Base-by-base conservation (phyloP, 2,888 invertebrate genomes). In the Scaptomyza flava region DNA sequence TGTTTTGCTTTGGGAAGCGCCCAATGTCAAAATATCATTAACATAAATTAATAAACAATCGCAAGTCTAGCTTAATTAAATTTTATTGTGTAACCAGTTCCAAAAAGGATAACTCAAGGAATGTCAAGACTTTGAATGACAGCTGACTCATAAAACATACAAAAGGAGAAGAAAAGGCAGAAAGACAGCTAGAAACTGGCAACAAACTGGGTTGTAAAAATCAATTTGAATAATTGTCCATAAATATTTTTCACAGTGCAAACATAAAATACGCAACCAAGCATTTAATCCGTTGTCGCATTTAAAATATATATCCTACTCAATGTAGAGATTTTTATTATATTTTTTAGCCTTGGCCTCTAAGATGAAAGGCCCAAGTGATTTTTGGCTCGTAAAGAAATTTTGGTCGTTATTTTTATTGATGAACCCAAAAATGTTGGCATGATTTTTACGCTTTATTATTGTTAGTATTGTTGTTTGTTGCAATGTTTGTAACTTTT, bases 11-110 rank as follows among this genome's bases (percentile, higher is more conserved):
- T 27, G 51, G 6, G 14, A 47, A 30, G 48, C 6, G 6, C 23
- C 20, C 33, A 1, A n/a, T 11, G 73, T 65, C 75, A 68, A 78
- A 84, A 86, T 86, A 88, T 84, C 87, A 88, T 84, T 84, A 88
- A 82, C 84, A 84, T 86, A 83, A 84, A 84, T 84, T 84, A 86
- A 86, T 83, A 83, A 88, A 88, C 89, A 86, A 88, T 84, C 51
- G 78, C 83, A 86, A 78, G 52, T 68, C 68, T 58, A 54, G 89
- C 89, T 84, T 88, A 84, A 84, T 84, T 84, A 77, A 84, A 84
- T 88, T 86, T 88, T 62, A 76, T 72, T 67, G 72, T 65, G 57
- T 31, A 38, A 52, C 69, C 41, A 52, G 42, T 4, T 6, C 41
- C 41, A 31, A 11, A 51, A 36, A 23, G 38, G 8, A 38, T 38